Evolutionary conservation across 92 coral and sea anemone genomes (phyloP), one percentile per base, ranked within the genome.

Genomic region (Actinostola sp.): DNA sequence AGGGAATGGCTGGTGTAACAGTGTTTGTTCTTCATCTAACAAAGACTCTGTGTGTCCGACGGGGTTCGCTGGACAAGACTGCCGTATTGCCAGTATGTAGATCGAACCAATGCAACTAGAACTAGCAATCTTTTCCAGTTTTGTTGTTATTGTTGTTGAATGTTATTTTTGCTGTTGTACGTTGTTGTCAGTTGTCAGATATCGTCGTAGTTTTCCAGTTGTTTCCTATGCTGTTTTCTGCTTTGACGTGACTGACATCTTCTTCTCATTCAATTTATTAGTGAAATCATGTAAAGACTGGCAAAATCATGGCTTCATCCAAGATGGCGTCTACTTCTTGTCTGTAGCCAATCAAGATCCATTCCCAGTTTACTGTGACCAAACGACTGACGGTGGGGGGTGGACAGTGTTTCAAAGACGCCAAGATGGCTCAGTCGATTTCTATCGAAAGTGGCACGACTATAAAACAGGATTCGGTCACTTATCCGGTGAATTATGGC

Each of bases 401-500:
- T 68, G 74, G 74, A 16, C 50, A 50, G 48, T 50, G 62, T 33
- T 68, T 5, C 74, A 68, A 68, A 68, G 62, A 29, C 74, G 74
- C 0, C 43, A 51, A 35, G 77, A 84, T 57, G 89, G 85, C 61
- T 71, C 81, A 3, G 73, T 72, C 2, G 73, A 61, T 38, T 84
- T 84, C 76, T 44, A 66, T 20, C 73, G 89, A 15, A 46, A 54
- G 17, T 84, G 89, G 89, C 2, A 78, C 64, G 85, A 84, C 13
- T 84, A 84, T 61, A 84, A 84, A 61, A 43, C 19, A 33, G 89
- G 89, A 13, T 84, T 84, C 43, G 89, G 89, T 11, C 31, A 70
- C 8, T 4, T 51, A 13, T 17, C 14, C 3, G 66, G 71, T 42
- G 85, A 84, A 28, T 67, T 68, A 44, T 84, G 89, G 89, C 82